Conservation (phyloP, 1,140 invertebrate species). For the Hycleus phaleratus region DNA sequence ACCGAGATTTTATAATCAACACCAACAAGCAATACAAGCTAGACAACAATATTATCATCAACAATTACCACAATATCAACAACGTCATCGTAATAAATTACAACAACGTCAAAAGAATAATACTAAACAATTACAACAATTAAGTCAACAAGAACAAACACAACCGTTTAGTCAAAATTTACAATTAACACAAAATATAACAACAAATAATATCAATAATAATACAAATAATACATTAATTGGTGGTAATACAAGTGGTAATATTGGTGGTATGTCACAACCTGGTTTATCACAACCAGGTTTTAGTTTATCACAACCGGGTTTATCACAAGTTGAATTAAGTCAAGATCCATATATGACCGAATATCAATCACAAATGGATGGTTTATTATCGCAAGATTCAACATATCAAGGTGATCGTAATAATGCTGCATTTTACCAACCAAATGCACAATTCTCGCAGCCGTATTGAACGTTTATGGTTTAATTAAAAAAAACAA, state of each 20-base stretch:
- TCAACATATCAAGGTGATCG: slow-evolving; percentile 73
- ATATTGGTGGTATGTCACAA: slow-evolving; percentile 58
- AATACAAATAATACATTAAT: no score
- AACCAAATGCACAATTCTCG: slow-evolving; percentile 52
- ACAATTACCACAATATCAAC: slow-evolving; percentile 18
- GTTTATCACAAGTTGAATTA: slow-evolving; percentile 70
- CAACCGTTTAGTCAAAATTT: slow-evolving; percentile 55
- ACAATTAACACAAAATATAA: slow-evolving; percentile 46
- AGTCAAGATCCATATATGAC: slow-evolving; percentile 83
- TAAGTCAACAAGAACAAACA: slow-evolving; percentile 46
- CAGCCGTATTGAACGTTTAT: slow-evolving; percentile 41
- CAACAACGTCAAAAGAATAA: background rate
- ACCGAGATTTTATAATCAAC: slow-evolving; percentile 80
- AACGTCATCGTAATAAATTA: background rate
- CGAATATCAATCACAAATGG: slow-evolving; percentile 90
- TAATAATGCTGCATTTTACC: slow-evolving; percentile 48
- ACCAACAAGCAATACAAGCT: slow-evolving; percentile 58
- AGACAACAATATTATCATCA: slow-evolving; percentile 36
- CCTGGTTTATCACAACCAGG: slow-evolving; percentile 63
- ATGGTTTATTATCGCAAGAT: slow-evolving; percentile 90
- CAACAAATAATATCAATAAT: no score
- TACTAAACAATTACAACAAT: slow-evolving; percentile 20
- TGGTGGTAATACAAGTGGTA: slow-evolving; percentile 47
- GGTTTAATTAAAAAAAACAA: no score
- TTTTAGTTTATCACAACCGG: slow-evolving; percentile 55